Percentiles rank a stretch among this genome's conserved stretches.
These are phyloP conservation scores for Pseudomyrmex concolor DNA, from an alignment of 1,140 invertebrate species.

Conservation along the genomic window DNA sequence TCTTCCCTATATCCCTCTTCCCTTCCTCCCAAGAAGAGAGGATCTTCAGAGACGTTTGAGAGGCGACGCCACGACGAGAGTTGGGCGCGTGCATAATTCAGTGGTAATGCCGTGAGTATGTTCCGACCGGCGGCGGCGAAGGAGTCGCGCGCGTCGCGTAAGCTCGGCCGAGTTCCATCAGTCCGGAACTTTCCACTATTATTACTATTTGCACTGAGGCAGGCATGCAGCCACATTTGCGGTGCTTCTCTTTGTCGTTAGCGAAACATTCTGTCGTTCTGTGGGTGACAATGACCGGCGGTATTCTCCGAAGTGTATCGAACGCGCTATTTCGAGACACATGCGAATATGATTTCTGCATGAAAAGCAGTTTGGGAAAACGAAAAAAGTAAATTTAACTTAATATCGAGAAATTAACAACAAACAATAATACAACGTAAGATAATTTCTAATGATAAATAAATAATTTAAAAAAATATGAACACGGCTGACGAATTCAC, in stretches of 20 bases:
- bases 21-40: conserved; percentile 23
- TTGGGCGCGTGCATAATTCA: conserved; percentile 74
- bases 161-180: conserved; percentile 44
- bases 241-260: conserved; percentile 13
- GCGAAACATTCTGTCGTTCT: conserved; percentile 5
- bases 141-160: conserved; percentile 3
- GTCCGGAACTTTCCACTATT: conserved; percentile 61
- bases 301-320: neutral
- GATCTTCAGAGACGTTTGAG: conserved; percentile 68
- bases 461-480: too few relatives aligned
- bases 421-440: too few relatives aligned
- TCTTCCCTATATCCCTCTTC: too few relatives aligned
- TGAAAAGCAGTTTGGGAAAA: neutral
- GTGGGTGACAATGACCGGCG: neutral
- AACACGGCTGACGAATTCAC: too few relatives aligned
- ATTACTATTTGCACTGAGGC: conserved; percentile 63
- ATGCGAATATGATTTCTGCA: neutral
- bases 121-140: conserved; percentile 1
- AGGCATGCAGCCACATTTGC: conserved; percentile 4
- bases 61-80: conserved; percentile 30
- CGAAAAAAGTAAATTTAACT: neutral
- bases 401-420: neutral
- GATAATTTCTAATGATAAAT: too few relatives aligned
- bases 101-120: conserved; percentile 64
- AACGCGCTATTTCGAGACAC: neutral